phyloP scores from a whole-genome alignment of 1,140 invertebrate genomes.

The Drosophila pseudoobscura region DNA sequence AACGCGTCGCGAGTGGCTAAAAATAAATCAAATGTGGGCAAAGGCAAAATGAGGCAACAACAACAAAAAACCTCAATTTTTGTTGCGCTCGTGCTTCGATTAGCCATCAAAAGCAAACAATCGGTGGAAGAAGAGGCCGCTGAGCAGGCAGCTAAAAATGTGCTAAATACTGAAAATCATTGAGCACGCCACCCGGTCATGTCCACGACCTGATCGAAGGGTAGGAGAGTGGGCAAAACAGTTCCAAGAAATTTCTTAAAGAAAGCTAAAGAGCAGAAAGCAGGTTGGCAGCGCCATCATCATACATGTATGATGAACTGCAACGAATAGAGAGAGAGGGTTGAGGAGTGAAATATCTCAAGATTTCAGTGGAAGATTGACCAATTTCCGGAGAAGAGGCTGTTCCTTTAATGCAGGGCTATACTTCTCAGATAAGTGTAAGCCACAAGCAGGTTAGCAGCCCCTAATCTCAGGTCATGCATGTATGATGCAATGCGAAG shows the following conservation, averaged over 20 bases:
- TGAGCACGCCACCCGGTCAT: slow-evolving; percentile 51
- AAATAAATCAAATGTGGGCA: slow-evolving; percentile 67
- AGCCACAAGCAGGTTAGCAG: too few species aligned
- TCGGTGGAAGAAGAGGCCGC: not conserved
- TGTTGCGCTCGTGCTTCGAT: slow-evolving; percentile 60
- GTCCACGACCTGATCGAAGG: slow-evolving; percentile 24
- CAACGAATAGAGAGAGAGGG: too few species aligned
- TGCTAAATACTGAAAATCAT: slow-evolving; percentile 54
- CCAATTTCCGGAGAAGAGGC: too few species aligned
- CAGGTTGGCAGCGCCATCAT: too few species aligned
- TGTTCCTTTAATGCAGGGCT: too few species aligned
- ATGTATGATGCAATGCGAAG: too few species aligned
- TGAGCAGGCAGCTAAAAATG: slow-evolving; percentile 43
- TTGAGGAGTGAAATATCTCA: too few species aligned
- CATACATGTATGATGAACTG: too few species aligned
- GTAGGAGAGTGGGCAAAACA: not conserved
- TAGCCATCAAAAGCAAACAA: slow-evolving; percentile 24
- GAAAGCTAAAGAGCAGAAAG: too few species aligned
- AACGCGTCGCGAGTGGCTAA: slow-evolving; percentile 59
- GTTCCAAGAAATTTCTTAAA: slow-evolving; percentile 1
- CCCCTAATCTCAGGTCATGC: too few species aligned
- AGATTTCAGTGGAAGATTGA: too few species aligned
- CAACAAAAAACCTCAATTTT: slow-evolving; percentile 8
- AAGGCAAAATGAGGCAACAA: slow-evolving; percentile 24
- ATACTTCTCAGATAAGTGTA: too few species aligned